phyloP scores from a whole-genome alignment of 2,113 vertebrate species.

The Anguilla rostrata region DNA sequence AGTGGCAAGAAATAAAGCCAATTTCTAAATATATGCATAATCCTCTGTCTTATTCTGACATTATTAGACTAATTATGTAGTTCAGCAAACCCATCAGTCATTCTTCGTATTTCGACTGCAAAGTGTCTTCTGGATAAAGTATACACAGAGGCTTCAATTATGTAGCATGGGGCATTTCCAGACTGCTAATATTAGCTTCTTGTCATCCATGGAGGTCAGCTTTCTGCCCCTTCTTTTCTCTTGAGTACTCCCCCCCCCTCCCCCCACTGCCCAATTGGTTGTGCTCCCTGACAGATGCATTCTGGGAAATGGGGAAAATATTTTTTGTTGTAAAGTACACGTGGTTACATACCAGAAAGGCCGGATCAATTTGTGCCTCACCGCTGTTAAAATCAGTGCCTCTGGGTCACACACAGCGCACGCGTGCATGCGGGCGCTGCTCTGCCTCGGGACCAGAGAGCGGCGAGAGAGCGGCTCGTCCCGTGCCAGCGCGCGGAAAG shows the following conservation, averaged over 20 bases:
- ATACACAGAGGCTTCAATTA: not conserved
- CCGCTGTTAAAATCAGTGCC: no score
- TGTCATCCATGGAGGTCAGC: not conserved
- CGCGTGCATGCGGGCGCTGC: no score
- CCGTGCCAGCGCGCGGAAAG: no score
- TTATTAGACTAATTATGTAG: not conserved
- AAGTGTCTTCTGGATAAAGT: not conserved
- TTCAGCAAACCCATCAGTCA: not conserved
- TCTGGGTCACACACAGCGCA: no score
- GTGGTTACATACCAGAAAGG: no score
- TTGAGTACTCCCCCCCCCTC: not conserved
- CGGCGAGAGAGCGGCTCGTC: no score
- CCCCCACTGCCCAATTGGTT: not conserved
- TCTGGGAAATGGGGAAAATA: not conserved
- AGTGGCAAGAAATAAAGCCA: not conserved
- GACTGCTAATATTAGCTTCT: not conserved
- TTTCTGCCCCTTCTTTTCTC: not conserved
- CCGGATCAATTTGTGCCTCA: no score
- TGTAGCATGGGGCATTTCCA: not conserved
- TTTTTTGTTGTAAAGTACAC: no score
- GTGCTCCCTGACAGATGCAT: not conserved
- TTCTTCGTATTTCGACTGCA: not conserved
- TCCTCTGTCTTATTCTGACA: not conserved
- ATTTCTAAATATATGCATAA: not conserved
- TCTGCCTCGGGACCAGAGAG: no score